Conservation (phyloP, 2,113 vertebrate species). For the Ploceus nigricollis region DNA sequence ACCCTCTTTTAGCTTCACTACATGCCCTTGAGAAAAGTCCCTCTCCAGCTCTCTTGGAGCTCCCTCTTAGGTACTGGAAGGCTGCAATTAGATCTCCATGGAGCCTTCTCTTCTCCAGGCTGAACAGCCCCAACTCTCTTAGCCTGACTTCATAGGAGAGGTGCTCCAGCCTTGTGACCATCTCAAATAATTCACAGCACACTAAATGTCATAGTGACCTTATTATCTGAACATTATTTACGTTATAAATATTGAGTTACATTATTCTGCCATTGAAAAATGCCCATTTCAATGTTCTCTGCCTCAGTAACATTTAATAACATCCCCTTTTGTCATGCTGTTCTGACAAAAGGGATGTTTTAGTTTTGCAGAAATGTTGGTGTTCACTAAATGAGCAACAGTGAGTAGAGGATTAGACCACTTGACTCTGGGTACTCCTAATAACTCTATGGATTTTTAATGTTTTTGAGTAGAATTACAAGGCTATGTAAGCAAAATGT, state of each 20-base stretch:
- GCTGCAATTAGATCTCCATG: neutral
- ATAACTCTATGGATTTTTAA: neutral
- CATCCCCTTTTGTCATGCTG: neutral
- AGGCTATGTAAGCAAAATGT: neutral
- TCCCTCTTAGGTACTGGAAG: neutral
- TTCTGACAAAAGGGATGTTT: neutral
- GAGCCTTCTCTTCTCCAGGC: neutral
- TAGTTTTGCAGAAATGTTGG: neutral
- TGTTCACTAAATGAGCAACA: neutral
- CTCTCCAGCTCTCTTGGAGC: neutral
- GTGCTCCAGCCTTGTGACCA: neutral
- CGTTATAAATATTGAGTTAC: neutral
- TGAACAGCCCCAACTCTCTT: neutral
- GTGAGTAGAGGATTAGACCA: neutral
- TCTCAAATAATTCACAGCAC: neutral
- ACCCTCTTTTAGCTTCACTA: neutral
- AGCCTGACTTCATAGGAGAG: neutral
- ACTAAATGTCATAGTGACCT: neutral
- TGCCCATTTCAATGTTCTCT: neutral
- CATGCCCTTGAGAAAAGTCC: neutral
- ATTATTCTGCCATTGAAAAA: neutral
- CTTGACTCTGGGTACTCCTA: neutral
- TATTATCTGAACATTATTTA: neutral
- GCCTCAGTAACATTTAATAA: neutral
- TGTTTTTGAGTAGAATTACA: neutral